A percentile compares a stretch with the other conserved stretches of the same genome.
phyloP scores from a whole-genome alignment of 2,797 vertebrate species.

The Melanotaenia parkinsoni region DNA sequence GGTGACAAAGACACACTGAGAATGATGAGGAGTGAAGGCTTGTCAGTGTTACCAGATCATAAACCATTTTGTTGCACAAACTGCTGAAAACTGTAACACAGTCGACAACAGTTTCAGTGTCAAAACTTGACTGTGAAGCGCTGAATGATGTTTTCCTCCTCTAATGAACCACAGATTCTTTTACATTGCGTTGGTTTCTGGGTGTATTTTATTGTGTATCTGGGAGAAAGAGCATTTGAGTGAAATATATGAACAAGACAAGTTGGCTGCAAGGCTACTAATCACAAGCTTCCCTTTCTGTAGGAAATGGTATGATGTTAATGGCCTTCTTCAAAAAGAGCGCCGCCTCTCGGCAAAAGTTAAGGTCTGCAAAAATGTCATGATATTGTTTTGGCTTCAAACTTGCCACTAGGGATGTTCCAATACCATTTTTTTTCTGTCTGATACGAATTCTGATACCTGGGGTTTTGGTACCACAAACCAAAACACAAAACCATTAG shows the following conservation, averaged over 20 bases:
- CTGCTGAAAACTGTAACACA: background rate
- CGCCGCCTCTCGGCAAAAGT: background rate
- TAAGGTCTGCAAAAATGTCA: no score
- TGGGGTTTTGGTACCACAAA: no score
- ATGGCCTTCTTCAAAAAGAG: background rate
- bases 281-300: no score
- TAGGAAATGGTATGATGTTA: background rate
- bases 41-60: background rate
- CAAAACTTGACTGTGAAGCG: no score
- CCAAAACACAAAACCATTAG: no score
- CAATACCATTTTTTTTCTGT: no score
- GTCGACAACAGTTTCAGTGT: background rate
- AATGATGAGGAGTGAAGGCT: background rate
- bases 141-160: no score
- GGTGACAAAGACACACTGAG: background rate
- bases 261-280: background rate
- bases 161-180: no score
- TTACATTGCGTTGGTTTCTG: background rate
- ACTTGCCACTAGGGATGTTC: no score
- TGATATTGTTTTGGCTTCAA: no score
- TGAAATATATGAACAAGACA: background rate
- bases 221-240: background rate
- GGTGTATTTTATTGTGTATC: background rate
- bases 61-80: background rate
- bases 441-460: no score